A percentile compares a stretch with the other conserved stretches of the same genome.
phyloP scores from a whole-genome alignment of 2,113 vertebrate species.

The Campylomormyrus tamandua region DNA sequence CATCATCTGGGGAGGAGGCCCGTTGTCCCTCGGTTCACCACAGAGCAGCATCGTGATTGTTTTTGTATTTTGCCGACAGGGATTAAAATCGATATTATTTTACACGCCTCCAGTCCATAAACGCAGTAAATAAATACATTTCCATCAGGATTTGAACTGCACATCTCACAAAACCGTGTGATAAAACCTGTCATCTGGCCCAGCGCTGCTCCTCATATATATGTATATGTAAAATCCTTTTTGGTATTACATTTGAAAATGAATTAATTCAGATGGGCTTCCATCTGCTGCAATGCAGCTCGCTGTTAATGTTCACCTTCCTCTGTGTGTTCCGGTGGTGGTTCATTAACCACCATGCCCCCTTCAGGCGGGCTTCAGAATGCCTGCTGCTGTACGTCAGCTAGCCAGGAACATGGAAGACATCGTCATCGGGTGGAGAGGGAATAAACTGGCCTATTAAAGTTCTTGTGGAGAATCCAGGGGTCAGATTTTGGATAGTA shows the following conservation, averaged over 20 bases:
- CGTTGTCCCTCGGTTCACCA: neutral
- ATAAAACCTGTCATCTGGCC: neutral
- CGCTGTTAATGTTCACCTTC: neutral
- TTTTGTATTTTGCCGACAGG: neutral
- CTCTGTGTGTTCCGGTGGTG: neutral
- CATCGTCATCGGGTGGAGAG: conserved; percentile 19
- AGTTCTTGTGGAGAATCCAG: conserved; percentile 45
- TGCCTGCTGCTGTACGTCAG: neutral
- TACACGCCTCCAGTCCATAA: neutral
- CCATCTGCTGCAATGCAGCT: neutral
- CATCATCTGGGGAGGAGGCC: neutral
- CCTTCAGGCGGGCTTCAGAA: neutral
- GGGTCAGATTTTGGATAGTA: conserved; percentile 56
- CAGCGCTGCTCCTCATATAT: neutral
- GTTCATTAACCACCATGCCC: neutral
- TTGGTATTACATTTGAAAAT: neutral
- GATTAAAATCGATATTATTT: neutral
- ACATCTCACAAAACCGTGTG: neutral
- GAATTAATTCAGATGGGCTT: neutral
- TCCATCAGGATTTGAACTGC: neutral
- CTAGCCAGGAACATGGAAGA: conserved; percentile 30
- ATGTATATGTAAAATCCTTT: neutral
- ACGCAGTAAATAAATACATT: neutral
- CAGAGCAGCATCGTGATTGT: neutral
- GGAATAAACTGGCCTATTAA: conserved; percentile 50